Evolutionary conservation across 30 jellyfish, hydroid and myxozoan species (phyloP).

Genomic region (Aurelia coerulea): DNA sequence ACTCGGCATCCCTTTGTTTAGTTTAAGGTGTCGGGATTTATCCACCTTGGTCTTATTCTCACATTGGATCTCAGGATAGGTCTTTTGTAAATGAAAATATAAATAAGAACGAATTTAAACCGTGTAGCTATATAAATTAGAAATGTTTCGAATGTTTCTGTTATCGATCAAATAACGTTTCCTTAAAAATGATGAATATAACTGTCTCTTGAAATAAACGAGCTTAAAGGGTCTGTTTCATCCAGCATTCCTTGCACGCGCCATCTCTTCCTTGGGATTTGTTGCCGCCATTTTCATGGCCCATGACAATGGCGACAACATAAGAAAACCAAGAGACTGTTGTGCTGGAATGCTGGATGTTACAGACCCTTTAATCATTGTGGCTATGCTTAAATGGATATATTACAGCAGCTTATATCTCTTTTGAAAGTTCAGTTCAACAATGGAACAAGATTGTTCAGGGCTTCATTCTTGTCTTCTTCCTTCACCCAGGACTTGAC

Average conservation of each 20-base stretch:
- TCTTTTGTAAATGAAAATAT: constrained; percentile 9
- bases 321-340: too few relatives aligned
- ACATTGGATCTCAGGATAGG: constrained; percentile 14
- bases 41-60: constrained; percentile 24
- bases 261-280: too few relatives aligned
- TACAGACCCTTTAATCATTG: too few relatives aligned
- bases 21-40: constrained; percentile 22
- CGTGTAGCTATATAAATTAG: neutral
- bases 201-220: constrained; percentile 5
- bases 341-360: too few relatives aligned
- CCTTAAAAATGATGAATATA: constrained; percentile 1
- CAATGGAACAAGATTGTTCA: constrained; percentile 17
- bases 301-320: too few relatives aligned
- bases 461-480: constrained; percentile 28
- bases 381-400: neutral
- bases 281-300: too few relatives aligned
- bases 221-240: neutral
- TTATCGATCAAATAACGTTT: constrained; percentile 11
- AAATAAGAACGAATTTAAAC: constrained; percentile 17
- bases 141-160: neutral
- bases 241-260: too few relatives aligned
- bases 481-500: constrained; percentile 32
- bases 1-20: neutral
- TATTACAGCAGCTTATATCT: constrained; percentile 3
- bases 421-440: constrained; percentile 8